Conservation (phyloP, 2,797 vertebrate species). For the Loriculus beryllinus region DNA sequence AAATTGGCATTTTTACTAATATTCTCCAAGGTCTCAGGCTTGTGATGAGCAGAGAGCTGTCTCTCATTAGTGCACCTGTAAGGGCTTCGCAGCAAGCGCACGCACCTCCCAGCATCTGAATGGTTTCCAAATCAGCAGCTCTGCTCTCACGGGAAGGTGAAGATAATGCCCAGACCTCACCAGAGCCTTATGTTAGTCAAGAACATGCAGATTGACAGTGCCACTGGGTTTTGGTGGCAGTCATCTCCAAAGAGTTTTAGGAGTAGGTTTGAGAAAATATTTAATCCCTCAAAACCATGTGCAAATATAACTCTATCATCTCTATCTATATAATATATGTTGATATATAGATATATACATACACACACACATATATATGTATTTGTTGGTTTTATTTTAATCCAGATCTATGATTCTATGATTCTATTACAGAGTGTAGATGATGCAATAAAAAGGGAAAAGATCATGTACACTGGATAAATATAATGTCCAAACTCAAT, state of each 20-base stretch:
- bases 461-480: background rate
- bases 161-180: background rate
- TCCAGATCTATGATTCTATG: background rate
- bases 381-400: background rate
- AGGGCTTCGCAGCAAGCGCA: background rate
- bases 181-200: background rate
- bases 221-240: background rate
- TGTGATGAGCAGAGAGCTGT: constrained; percentile 15
- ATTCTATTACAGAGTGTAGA: background rate
- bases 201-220: fast-evolving
- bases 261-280: background rate
- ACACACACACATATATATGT: background rate
- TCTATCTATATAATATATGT: background rate
- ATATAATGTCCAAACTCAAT: background rate
- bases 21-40: constrained; percentile 38
- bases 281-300: background rate
- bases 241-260: background rate
- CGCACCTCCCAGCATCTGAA: background rate
- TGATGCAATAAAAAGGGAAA: background rate
- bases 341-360: background rate
- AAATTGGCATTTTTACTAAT: constrained; percentile 62
- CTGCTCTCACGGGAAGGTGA: background rate
- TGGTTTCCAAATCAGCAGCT: background rate
- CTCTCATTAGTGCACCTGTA: constrained; percentile 57
- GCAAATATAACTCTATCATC: background rate